These are phyloP conservation scores for Muscina levida DNA, from an alignment of 2,888 invertebrate species.

Conservation along the genomic window DNA sequence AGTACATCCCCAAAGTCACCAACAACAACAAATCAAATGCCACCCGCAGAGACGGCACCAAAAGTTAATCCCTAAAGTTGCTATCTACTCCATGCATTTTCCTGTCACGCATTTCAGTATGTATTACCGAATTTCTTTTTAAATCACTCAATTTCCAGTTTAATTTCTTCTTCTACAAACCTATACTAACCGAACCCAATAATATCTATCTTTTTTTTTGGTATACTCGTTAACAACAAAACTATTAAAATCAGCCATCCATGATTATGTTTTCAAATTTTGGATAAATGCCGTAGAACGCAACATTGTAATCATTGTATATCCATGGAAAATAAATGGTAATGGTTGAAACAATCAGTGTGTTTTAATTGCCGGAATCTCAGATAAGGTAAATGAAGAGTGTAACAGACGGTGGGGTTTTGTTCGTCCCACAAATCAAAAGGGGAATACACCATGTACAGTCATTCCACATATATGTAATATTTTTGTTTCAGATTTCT, in stretches of 20 bases:
- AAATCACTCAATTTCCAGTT: conserved; percentile 34
- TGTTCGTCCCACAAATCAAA: too few relatives aligned
- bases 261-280: conserved; percentile 20
- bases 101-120: conserved; percentile 52
- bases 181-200: conserved; percentile 37
- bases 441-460: too few relatives aligned
- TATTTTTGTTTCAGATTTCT: too few relatives aligned
- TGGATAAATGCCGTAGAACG: too few relatives aligned
- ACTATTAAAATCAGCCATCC: conserved; percentile 48
- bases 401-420: too few relatives aligned
- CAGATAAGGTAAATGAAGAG: too few relatives aligned
- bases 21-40: not conserved
- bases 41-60: not conserved
- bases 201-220: conserved; percentile 23
- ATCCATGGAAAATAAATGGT: conserved; percentile 60
- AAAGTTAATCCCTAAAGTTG: conserved; percentile 44
- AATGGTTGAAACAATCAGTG: conserved; percentile 59
- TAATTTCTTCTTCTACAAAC: conserved; percentile 24
- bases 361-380: too few relatives aligned
- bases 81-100: conserved; percentile 39
- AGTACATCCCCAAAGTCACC: conserved; percentile 29
- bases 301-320: conserved; percentile 12
- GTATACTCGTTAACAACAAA: conserved; percentile 35
- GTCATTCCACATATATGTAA: too few relatives aligned
- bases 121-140: conserved; percentile 37